Evolutionary conservation across 2,888 invertebrate species (phyloP).

Genomic region (Quadriops clusia): DNA sequence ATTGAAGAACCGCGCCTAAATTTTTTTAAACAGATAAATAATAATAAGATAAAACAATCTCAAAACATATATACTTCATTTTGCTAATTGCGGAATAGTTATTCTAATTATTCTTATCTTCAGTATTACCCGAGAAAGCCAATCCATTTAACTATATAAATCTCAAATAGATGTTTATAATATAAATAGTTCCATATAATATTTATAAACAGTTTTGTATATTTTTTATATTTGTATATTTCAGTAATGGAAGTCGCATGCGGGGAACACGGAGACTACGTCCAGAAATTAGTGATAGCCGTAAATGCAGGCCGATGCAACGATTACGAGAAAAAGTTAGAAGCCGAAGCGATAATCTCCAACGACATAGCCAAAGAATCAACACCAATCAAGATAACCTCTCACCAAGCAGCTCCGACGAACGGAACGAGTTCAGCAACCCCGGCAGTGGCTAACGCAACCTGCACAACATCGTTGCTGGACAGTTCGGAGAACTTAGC

Average conservation of each 20-base stretch:
- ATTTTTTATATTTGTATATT: conserved; percentile 21
- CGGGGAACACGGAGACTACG: conserved; percentile 87
- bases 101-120: too few species aligned
- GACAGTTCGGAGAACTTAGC: conserved; percentile 34
- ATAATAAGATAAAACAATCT: too few species aligned
- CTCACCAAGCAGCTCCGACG: conserved; percentile 31
- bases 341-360: conserved; percentile 40
- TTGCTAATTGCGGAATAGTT: too few species aligned
- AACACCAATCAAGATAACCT: conserved; percentile 18
- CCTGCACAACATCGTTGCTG: conserved; percentile 41
- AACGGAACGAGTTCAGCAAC: conserved; percentile 17
- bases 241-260: conserved; percentile 91
- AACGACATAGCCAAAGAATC: conserved; percentile 46
- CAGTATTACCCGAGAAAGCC: too few species aligned
- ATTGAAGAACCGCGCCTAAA: too few species aligned
- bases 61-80: too few species aligned
- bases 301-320: conserved; percentile 71
- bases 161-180: too few species aligned
- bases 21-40: too few species aligned
- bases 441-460: conserved; percentile 36
- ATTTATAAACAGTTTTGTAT: too few species aligned
- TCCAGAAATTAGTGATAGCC: conserved; percentile 71
- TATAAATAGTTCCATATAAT: too few species aligned
- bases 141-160: too few species aligned
- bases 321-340: conserved; percentile 32